These are phyloP conservation scores for Eurypyga helias DNA, from an alignment of 2,113 vertebrate genomes.

Conservation along the genomic window DNA sequence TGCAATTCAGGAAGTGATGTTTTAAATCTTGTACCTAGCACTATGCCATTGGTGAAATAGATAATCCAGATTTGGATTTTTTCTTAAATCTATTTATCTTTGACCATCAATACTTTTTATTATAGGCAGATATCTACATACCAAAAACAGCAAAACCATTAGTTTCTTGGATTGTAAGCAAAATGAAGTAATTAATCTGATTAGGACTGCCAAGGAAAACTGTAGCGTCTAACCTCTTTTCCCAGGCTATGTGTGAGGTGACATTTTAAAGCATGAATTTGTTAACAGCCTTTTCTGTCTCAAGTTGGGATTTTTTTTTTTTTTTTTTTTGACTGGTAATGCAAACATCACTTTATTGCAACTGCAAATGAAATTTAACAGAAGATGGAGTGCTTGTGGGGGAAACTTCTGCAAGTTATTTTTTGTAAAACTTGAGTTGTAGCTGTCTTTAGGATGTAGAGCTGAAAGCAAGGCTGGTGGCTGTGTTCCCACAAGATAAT, in stretches of 20 bases:
- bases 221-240: constrained; percentile 13
- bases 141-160: not conserved
- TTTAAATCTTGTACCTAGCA: not conserved
- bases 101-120: not conserved
- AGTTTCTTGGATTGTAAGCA: not conserved
- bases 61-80: not conserved
- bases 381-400: not conserved
- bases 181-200: not conserved
- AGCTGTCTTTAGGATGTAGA: not conserved
- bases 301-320: too few species aligned
- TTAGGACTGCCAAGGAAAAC: not conserved
- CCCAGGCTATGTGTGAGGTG: not conserved
- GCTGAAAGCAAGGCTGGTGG: not conserved
- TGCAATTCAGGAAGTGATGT: constrained; percentile 23
- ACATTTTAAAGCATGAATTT: not conserved
- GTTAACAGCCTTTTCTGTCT: not conserved
- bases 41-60: not conserved
- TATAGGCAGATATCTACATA: not conserved
- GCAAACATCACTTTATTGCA: not conserved
- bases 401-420: not conserved
- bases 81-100: not conserved
- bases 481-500: not conserved
- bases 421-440: not conserved
- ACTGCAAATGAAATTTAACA: not conserved
- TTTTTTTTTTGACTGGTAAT: constrained; percentile 5